Evolutionary conservation across 1,140 invertebrate genomes (phyloP).

Genomic region (Micrasema longulum): DNA sequence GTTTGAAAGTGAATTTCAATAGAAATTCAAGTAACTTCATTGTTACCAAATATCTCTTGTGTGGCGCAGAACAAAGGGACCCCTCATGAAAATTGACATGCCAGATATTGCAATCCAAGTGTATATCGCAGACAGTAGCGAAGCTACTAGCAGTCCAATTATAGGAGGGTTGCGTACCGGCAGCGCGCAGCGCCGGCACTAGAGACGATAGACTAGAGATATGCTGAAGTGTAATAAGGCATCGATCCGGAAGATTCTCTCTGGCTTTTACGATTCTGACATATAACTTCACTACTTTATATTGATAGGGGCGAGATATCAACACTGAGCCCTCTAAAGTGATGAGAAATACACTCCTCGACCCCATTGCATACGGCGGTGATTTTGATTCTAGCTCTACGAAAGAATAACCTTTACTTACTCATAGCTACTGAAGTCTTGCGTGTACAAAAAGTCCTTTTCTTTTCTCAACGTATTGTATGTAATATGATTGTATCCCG

Average conservation of each 20-base stretch:
- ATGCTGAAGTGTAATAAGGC: conserved; percentile 35
- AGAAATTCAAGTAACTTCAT: neutral
- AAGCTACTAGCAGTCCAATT: conserved; percentile 13
- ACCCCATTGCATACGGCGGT: too few relatives aligned
- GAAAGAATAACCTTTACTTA: too few relatives aligned
- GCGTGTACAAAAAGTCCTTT: too few relatives aligned
- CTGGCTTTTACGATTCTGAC: conserved; percentile 32
- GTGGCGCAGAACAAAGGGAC: neutral
- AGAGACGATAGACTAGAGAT: too few relatives aligned
- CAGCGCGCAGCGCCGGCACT: neutral
- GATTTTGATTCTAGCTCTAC: too few relatives aligned
- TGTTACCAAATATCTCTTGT: conserved; percentile 4
- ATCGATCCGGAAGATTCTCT: conserved; percentile 7
- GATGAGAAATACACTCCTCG: too few relatives aligned
- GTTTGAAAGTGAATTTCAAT: conserved; percentile 4
- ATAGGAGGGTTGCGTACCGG: conserved; percentile 14
- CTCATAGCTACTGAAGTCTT: too few relatives aligned
- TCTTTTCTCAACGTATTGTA: too few relatives aligned
- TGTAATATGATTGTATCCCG: too few relatives aligned
- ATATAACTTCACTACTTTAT: conserved; percentile 22
- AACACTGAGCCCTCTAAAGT: neutral
- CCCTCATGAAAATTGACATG: conserved; percentile 35
- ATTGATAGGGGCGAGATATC: conserved; percentile 19
- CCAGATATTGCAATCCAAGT: conserved; percentile 15
- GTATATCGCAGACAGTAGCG: too few relatives aligned